A percentile compares a stretch with the other conserved stretches of the same genome.
These are phyloP conservation scores for Conus betulinus DNA, from an alignment of 1,140 invertebrate genomes.

Conservation along the genomic window DNA sequence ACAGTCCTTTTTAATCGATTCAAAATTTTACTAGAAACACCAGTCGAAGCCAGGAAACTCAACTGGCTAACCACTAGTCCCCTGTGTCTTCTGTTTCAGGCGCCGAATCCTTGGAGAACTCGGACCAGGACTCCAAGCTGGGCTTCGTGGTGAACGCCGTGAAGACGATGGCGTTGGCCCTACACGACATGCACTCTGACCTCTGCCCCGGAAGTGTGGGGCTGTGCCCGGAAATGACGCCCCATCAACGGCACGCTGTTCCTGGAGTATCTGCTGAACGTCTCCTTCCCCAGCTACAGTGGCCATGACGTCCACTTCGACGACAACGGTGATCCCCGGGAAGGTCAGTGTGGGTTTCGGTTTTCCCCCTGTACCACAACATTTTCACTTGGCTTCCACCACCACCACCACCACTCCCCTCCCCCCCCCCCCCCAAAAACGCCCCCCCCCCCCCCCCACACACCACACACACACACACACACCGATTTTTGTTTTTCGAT, in stretches of 20 bases:
- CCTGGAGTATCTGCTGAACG: slow-evolving; percentile 85
- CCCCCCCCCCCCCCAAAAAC: too few species aligned
- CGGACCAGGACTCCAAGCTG: slow-evolving; percentile 86
- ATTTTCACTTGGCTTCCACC: background rate
- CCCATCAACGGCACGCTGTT: slow-evolving; percentile 82
- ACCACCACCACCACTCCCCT: too few species aligned
- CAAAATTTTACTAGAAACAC: too few species aligned
- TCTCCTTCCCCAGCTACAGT: slow-evolving; percentile 83
- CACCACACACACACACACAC: too few species aligned
- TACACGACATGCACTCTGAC: slow-evolving; percentile 80
- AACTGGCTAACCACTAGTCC: too few species aligned
- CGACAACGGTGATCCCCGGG: slow-evolving; percentile 89
- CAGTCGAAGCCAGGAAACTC: too few species aligned
- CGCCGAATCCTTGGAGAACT: slow-evolving; percentile 70
- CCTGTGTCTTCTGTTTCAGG: slow-evolving; percentile 52
- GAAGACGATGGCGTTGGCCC: slow-evolving; percentile 82
- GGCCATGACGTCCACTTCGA: slow-evolving; percentile 86
- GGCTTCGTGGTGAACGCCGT: slow-evolving; percentile 87
- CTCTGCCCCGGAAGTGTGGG: slow-evolving; percentile 73
- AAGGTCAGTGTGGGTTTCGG: slow-evolving; percentile 78
- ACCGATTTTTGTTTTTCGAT: too few species aligned
- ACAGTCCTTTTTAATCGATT: too few species aligned
- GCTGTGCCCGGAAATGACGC: slow-evolving; percentile 80
- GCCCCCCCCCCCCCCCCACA: too few species aligned
- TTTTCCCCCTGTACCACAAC: background rate